Percentiles rank a stretch among this genome's conserved stretches.
These are phyloP conservation scores for Drosophila vallismaia DNA, from an alignment of 2,888 invertebrate species.

Conservation along the genomic window DNA sequence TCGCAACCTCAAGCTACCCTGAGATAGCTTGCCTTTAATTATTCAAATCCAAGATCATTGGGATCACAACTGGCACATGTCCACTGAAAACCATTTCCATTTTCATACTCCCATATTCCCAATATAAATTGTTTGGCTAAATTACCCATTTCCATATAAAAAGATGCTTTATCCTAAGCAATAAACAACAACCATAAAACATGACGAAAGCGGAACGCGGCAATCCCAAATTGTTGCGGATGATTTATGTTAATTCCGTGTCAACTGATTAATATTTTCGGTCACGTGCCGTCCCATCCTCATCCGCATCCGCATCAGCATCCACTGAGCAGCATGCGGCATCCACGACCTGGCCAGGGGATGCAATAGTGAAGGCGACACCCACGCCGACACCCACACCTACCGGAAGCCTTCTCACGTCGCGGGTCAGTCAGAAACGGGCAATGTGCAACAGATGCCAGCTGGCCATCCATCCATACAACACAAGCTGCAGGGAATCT, in stretches of 20 bases:
- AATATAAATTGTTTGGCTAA: constrained; percentile 12
- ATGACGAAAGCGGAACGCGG: constrained; percentile 38
- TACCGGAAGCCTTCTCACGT: constrained; percentile 64
- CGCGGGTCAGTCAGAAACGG: constrained; percentile 26
- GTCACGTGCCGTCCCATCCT: constrained; percentile 79
- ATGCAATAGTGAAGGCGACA: constrained; percentile 37
- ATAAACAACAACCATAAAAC: constrained; percentile 48
- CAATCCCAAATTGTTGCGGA: constrained; percentile 69
- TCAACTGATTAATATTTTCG: constrained; percentile 82
- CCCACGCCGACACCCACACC: constrained; percentile 40
- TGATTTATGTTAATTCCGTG: constrained; percentile 81
- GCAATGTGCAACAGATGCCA: constrained; percentile 72
- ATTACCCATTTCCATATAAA: constrained; percentile 37
- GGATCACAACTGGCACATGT: constrained; percentile 14
- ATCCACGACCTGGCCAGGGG: constrained; percentile 40
- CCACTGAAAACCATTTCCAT: constrained; percentile 3
- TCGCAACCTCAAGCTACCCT: too few relatives aligned
- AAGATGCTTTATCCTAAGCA: constrained; percentile 28
- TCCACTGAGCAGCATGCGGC: constrained; percentile 36
- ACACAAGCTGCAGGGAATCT: constrained; percentile 38
- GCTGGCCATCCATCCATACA: constrained; percentile 36
- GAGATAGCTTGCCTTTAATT: background rate
- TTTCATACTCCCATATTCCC: background rate
- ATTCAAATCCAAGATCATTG: constrained; percentile 4
- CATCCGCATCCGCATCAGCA: constrained; percentile 39